phyloP scores from a whole-genome alignment of 2,888 invertebrate species.

The Aphodius sticticus region DNA sequence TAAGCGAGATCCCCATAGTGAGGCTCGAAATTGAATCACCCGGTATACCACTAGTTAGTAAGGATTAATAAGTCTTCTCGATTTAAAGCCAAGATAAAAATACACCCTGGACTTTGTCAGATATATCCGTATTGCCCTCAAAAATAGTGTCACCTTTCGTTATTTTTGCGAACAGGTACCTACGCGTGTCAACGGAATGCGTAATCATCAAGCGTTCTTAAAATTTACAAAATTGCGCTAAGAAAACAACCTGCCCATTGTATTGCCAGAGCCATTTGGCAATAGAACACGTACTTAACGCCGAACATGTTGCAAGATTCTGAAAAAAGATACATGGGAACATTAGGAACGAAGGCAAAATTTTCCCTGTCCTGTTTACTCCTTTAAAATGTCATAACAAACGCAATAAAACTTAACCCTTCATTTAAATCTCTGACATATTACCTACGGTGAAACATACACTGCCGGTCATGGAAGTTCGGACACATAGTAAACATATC shows the following conservation, averaged over 20 bases:
- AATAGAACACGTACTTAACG: slow-evolving; percentile 7
- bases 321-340: neutral
- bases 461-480: too few species aligned
- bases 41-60: neutral
- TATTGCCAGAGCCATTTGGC: slow-evolving; percentile 23
- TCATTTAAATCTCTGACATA: neutral
- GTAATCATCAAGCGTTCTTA: neutral
- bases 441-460: neutral
- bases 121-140: too few species aligned
- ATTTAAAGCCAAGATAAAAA: slow-evolving; percentile 10
- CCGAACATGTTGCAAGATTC: slow-evolving; percentile 12
- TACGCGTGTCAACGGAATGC: neutral
- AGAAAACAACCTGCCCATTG: neutral
- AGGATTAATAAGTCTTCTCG: neutral
- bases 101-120: neutral
- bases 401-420: neutral
- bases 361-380: neutral
- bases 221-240: neutral
- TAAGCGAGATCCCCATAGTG: too few species aligned
- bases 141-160: neutral
- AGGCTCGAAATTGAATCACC: too few species aligned
- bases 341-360: neutral
- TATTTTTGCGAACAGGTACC: neutral
- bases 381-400: neutral
- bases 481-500: too few species aligned